A percentile compares a stretch with the other conserved stretches of the same genome.
These are phyloP conservation scores for Petromus typicus DNA, from an alignment of 2,113 vertebrate genomes.

Conservation along the genomic window DNA sequence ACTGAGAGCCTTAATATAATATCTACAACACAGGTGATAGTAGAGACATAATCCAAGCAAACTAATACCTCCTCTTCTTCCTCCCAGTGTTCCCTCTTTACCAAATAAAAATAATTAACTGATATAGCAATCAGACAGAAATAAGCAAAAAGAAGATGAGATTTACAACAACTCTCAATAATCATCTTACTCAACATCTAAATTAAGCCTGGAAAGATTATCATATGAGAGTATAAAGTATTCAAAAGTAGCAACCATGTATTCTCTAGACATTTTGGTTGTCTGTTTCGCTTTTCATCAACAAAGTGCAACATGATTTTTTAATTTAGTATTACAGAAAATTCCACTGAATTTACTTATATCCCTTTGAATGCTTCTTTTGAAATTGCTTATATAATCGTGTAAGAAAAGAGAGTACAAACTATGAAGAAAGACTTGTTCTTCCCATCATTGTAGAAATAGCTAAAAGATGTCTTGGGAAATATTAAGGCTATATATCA, in stretches of 20 bases:
- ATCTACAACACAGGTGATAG: neutral
- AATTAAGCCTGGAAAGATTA: constrained; percentile 1
- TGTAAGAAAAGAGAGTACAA: neutral
- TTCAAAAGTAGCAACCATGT: neutral
- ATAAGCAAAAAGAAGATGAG: neutral
- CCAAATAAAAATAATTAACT: constrained; percentile 7
- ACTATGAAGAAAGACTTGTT: constrained; percentile 2
- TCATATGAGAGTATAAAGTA: constrained; percentile 12
- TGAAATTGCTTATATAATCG: neutral
- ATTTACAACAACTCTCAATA: constrained; percentile 8
- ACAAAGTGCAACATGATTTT: constrained; percentile 8
- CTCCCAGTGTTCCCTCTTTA: neutral
- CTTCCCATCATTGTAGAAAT: neutral
- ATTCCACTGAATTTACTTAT: neutral
- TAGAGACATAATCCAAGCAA: neutral
- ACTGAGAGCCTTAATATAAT: neutral
- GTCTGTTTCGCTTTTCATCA: too few species aligned
- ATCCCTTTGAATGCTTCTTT: neutral
- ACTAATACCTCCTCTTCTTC: neutral
- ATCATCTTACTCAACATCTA: neutral
- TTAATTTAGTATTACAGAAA: constrained; percentile 7
- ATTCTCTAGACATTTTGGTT: neutral
- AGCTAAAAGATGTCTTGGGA: neutral
- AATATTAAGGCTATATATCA: constrained; percentile 1
- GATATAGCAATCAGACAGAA: constrained; percentile 5